Evolutionary conservation across 2,113 vertebrate species (phyloP), one percentile per base, ranked within the genome.

Genomic region (Passer domesticus): DNA sequence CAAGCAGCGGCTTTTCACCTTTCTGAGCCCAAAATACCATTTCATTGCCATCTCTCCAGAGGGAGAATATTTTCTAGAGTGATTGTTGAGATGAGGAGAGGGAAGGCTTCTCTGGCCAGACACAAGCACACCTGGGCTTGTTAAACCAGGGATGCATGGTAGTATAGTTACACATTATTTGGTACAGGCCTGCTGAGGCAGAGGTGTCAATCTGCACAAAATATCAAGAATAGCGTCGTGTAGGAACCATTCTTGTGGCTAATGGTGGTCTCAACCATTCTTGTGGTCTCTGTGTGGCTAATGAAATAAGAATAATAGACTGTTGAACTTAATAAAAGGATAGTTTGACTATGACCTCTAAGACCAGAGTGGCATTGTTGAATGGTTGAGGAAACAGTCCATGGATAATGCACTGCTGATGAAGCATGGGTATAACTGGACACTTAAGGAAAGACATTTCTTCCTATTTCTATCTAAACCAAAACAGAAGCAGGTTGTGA

Each of bases 131-230:
- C 2, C 23, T 67, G 15, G 10, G 8, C 66, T 23, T 60, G 8
- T 77, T 53, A 63, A 5, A 8, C 8, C n/a, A 78, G 28, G 18
- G 25, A 3, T 35, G 15, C 7, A 25, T 13, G 20, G 11, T 17
- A 46, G 13, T 13, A 31, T 9, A 64, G 8, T 23, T 43, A 35
- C 2, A 30, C 0, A 0, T 11, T 50, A 3, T 24, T 16, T 23
- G 18, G 47, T 85, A 39, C 2, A 4, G 25, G 22, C 23, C 41
- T 90, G 13, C 33, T 55, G 37, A 25, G 11, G 7, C 35, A 82
- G 39, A 67, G 20, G 6, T 18, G 53, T 31, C 24, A 89, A 6
- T 9, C n/a, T 67, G 17, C 18, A 35, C 8, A 19, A 47, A 18
- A 13, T 2, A 13, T 60, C 10, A 3, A 69, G 44, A 77, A 47